A percentile compares a stretch with the other conserved stretches of the same genome.
Evolutionary conservation across 2,888 invertebrate genomes (phyloP).

Genomic region (Chironomus riparius): DNA sequence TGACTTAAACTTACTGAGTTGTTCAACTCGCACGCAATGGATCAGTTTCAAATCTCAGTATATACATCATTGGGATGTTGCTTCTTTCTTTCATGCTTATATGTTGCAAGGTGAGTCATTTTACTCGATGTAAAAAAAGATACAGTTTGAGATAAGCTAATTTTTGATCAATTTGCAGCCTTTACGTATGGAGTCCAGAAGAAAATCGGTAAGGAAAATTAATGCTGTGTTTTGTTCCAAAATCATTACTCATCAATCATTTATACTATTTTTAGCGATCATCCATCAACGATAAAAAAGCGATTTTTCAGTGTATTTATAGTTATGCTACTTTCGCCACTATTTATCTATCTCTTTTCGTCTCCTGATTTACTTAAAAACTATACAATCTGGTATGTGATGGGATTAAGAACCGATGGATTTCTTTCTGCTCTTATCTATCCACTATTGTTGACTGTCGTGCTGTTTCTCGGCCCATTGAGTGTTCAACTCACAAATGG

Average conservation of each 20-base stretch:
- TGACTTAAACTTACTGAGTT: conserved; percentile 5
- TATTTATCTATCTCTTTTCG: conserved; percentile 65
- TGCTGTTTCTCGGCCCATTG: conserved; percentile 76
- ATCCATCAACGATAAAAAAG: conserved; percentile 78
- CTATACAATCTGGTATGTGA: conserved; percentile 54
- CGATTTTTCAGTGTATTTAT: conserved; percentile 78
- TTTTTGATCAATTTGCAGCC: conserved; percentile 44
- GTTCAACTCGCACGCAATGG: background rate
- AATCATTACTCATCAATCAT: background rate
- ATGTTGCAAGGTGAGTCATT: conserved; percentile 51
- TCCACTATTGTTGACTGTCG: conserved; percentile 68
- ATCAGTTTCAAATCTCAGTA: conserved; percentile 41
- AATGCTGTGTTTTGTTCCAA: background rate
- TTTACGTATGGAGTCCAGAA: conserved; percentile 77
- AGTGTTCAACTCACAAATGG: conserved; percentile 62
- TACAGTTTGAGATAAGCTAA: background rate
- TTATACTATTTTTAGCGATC: conserved; percentile 54
- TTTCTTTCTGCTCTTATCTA: conserved; percentile 60
- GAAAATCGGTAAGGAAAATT: conserved; percentile 53
- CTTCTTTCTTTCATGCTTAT: conserved; percentile 64
- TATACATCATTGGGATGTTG: conserved; percentile 61
- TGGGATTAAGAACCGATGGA: conserved; percentile 70
- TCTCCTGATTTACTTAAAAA: conserved; percentile 52
- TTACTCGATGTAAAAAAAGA: background rate
- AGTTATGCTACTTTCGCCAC: conserved; percentile 71